phyloP scores from a whole-genome alignment of 2,113 vertebrate genomes.

The Oenanthe oenanthe region DNA sequence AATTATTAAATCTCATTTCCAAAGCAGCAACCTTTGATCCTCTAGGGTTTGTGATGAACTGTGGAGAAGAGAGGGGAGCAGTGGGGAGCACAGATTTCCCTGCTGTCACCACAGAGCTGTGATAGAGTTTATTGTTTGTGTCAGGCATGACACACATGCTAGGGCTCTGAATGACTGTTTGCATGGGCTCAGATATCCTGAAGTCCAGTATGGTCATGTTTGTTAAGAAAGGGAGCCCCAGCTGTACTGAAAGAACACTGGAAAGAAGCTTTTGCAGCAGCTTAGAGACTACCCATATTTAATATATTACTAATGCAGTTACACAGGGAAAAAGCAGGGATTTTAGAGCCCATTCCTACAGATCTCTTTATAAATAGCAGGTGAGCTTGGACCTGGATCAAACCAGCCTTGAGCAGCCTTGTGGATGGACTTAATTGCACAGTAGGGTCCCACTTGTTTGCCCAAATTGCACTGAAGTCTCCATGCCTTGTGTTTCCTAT shows the following conservation, averaged over 20 bases:
- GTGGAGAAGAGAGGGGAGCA: background rate
- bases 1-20: background rate
- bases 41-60: background rate
- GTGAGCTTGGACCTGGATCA: conserved; percentile 17
- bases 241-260: background rate
- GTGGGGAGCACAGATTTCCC: background rate
- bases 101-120: background rate
- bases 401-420: background rate
- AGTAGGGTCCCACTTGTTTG: conserved; percentile 2
- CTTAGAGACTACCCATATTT: background rate
- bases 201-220: background rate
- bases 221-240: background rate
- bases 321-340: background rate
- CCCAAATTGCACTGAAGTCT: background rate
- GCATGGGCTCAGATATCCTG: background rate
- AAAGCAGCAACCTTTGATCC: background rate
- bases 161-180: background rate
- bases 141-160: background rate
- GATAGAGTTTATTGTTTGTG: background rate
- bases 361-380: conserved; percentile 37
- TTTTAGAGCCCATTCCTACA: background rate
- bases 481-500: conserved; percentile 3
- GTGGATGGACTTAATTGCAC: conserved; percentile 12
- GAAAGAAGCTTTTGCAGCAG: background rate
- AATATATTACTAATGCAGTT: background rate